Conservation (phyloP, 2,888 invertebrate genomes). For the Acanthacorydalis orientalis region DNA sequence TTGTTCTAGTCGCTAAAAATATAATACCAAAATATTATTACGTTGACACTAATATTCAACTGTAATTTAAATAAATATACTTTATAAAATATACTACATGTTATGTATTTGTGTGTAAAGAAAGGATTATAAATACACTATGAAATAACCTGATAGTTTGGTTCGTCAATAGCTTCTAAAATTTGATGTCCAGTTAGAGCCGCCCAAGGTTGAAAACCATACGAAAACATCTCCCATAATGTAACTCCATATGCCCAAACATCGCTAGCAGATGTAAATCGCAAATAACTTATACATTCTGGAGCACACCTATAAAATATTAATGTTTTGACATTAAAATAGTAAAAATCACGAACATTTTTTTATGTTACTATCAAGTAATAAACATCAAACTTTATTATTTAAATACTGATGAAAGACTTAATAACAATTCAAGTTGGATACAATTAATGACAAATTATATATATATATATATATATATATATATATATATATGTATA, state of each 20-base stretch:
- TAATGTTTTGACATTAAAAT: too few species aligned
- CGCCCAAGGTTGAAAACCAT: conserved; percentile 97
- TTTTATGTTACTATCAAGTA: too few species aligned
- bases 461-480: too few species aligned
- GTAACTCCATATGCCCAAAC: conserved; percentile 98
- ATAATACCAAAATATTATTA: neutral
- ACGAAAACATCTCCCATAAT: conserved; percentile 99
- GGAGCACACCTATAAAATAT: conserved; percentile 70
- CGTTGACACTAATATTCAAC: neutral
- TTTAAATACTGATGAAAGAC: neutral
- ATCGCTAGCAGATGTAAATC: conserved; percentile 92
- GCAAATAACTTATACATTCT: conserved; percentile 88
- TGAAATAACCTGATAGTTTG: conserved; percentile 56
- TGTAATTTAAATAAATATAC: neutral
- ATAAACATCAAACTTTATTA: conserved; percentile 6
- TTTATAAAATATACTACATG: neutral
- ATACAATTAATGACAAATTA: too few species aligned
- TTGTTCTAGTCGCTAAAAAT: conserved; percentile 60
- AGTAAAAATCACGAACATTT: too few species aligned
- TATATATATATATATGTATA: too few species aligned
- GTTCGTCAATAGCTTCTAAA: conserved; percentile 86
- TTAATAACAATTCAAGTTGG: too few species aligned
- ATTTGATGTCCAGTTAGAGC: conserved; percentile 89
- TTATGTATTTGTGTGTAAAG: neutral
- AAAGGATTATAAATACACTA: too few species aligned